These are phyloP conservation scores for Agapornis roseicollis DNA, from an alignment of 2,113 vertebrate genomes.

Conservation along the genomic window DNA sequence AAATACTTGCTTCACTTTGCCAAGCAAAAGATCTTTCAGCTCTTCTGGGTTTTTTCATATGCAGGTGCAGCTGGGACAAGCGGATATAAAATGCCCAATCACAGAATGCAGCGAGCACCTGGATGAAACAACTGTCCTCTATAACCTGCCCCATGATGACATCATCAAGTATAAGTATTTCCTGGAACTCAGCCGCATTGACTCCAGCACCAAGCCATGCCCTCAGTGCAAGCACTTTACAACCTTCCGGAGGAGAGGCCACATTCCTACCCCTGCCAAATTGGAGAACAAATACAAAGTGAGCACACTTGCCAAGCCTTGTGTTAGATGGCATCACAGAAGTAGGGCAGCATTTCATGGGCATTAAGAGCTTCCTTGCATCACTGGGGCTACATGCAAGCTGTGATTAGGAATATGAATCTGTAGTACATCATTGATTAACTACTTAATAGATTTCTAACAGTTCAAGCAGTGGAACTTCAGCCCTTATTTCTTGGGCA, in stretches of 20 bases:
- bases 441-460: not conserved
- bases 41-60: not conserved
- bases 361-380: slow-evolving; percentile 50
- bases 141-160: slow-evolving; percentile 86
- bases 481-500: not conserved
- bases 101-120: slow-evolving; percentile 91
- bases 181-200: slow-evolving; percentile 91
- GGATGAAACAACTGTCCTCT: slow-evolving; percentile 87
- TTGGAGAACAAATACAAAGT: slow-evolving; percentile 96
- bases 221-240: slow-evolving; percentile 97
- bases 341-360: slow-evolving; percentile 46
- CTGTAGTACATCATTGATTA: not conserved
- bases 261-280: slow-evolving; percentile 82
- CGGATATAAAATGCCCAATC: slow-evolving; percentile 89
- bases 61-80: slow-evolving; percentile 89
- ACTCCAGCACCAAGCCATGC: slow-evolving; percentile 96
- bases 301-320: slow-evolving; percentile 64
- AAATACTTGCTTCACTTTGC: not conserved
- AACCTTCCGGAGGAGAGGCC: slow-evolving; percentile 85
- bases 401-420: slow-evolving; percentile 18
- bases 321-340: slow-evolving; percentile 45
- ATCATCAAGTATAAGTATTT: slow-evolving; percentile 94
- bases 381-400: slow-evolving; percentile 9
- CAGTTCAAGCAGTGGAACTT: not conserved
- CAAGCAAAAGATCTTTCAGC: not conserved